phyloP scores from a whole-genome alignment of 2,113 vertebrate species.

The Polypterus senegalus region DNA sequence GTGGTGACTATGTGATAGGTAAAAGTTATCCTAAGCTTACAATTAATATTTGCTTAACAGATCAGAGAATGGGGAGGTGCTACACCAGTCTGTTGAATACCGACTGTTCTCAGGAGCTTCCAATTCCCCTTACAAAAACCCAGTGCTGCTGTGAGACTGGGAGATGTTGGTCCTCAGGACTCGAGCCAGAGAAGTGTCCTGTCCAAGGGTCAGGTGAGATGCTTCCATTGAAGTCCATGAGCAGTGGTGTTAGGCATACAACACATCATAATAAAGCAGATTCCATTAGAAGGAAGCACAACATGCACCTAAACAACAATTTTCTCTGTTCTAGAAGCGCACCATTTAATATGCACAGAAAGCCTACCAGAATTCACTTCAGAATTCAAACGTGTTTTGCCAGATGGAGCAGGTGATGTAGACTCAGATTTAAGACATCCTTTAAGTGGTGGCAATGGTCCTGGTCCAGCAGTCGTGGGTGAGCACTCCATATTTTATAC shows the following conservation, averaged over 20 bases:
- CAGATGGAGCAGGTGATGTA: neutral
- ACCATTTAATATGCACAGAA: neutral
- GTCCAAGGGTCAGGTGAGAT: conserved; percentile 23
- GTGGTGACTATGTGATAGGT: neutral
- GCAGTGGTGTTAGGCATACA: too few species aligned
- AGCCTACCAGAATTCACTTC: neutral
- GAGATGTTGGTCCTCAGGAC: conserved; percentile 34
- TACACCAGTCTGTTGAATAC: conserved; percentile 32
- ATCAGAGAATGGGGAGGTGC: conserved; percentile 32
- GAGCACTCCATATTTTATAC: neutral
- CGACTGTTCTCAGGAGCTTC: conserved; percentile 33
- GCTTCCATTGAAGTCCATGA: too few species aligned
- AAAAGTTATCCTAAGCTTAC: neutral
- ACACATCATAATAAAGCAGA: too few species aligned
- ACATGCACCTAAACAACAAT: neutral
- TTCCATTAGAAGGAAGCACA: too few species aligned
- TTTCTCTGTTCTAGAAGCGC: neutral
- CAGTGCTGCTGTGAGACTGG: conserved; percentile 44
- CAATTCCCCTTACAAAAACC: conserved; percentile 27
- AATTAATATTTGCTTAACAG: conserved; percentile 15
- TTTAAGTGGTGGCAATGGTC: neutral
- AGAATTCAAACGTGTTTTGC: neutral
- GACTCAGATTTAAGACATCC: conserved; percentile 24
- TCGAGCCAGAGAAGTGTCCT: conserved; percentile 36
- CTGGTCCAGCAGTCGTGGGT: neutral